Evolutionary conservation across 2,113 vertebrate species (phyloP).

Genomic region (Aix galericulata): DNA sequence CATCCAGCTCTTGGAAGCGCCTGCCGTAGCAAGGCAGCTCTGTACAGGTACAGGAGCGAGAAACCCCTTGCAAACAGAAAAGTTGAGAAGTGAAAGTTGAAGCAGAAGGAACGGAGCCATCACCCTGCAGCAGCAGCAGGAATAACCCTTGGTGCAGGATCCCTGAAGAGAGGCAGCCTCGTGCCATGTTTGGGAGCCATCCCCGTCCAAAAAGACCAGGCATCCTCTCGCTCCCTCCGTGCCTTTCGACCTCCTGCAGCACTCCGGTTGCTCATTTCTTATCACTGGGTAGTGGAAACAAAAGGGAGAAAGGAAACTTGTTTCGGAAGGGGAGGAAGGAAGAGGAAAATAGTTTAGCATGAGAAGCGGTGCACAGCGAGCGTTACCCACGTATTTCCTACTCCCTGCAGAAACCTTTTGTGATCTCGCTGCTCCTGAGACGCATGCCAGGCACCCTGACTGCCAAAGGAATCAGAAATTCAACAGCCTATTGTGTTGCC

Average conservation of each 20-base stretch:
- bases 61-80: background rate
- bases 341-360: background rate
- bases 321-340: background rate
- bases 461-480: conserved; percentile 38
- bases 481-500: conserved; percentile 45
- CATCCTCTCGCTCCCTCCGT: background rate
- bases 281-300: background rate
- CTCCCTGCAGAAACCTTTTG: conserved; percentile 48
- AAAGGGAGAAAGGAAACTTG: conserved; percentile 24
- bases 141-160: background rate
- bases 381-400: background rate
- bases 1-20: background rate
- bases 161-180: background rate
- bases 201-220: background rate
- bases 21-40: background rate
- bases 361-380: background rate
- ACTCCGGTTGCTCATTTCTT: background rate
- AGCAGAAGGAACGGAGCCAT: background rate
- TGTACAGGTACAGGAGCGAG: background rate
- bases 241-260: background rate
- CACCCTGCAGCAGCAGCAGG: background rate
- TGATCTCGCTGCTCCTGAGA: background rate
- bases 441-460: conserved; percentile 40
- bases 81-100: background rate
- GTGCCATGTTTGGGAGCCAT: fast-evolving